phyloP scores from a whole-genome alignment of 1,140 invertebrate genomes.

The Conopomorpha cramerella region DNA sequence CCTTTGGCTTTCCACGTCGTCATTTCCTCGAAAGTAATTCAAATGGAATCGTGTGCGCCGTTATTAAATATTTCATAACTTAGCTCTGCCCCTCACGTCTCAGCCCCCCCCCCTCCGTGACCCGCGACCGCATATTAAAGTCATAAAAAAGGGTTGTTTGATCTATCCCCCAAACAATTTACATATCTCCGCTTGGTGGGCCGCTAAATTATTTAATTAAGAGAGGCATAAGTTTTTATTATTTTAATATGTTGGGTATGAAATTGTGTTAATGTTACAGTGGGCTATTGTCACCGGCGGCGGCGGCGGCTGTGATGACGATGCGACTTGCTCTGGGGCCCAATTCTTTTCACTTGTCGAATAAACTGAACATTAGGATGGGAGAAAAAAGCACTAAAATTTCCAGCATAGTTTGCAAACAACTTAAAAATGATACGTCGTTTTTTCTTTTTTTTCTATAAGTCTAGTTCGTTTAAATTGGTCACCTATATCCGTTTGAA shows the following conservation, averaged over 20 bases:
- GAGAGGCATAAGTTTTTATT: slow-evolving; percentile 64
- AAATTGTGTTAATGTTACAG: slow-evolving; percentile 57
- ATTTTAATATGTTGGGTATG: slow-evolving; percentile 56
- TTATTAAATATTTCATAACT: slow-evolving; percentile 62
- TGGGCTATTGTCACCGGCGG: no score
- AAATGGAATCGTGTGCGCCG: slow-evolving; percentile 59
- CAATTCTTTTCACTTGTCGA: no score
- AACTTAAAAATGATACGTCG: no score
- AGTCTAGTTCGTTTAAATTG: no score
- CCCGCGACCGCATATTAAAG: slow-evolving; percentile 58
- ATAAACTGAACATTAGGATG: no score
- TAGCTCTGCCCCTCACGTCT: slow-evolving; percentile 23
- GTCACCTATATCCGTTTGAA: no score
- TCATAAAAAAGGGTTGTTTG: slow-evolving; percentile 64
- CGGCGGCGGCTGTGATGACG: no score
- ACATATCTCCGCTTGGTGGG: slow-evolving; percentile 55
- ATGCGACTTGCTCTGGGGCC: no score
- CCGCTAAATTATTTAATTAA: slow-evolving; percentile 64
- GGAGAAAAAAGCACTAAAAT: no score
- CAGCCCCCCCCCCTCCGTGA: slow-evolving; percentile 18
- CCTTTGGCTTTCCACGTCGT: slow-evolving; percentile 35
- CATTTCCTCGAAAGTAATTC: slow-evolving; percentile 61
- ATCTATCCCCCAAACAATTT: slow-evolving; percentile 63
- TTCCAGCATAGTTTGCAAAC: no score
- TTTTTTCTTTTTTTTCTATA: no score